Evolutionary conservation across 2,797 vertebrate genomes (phyloP).

Genomic region (Darevskia mixta): DNA sequence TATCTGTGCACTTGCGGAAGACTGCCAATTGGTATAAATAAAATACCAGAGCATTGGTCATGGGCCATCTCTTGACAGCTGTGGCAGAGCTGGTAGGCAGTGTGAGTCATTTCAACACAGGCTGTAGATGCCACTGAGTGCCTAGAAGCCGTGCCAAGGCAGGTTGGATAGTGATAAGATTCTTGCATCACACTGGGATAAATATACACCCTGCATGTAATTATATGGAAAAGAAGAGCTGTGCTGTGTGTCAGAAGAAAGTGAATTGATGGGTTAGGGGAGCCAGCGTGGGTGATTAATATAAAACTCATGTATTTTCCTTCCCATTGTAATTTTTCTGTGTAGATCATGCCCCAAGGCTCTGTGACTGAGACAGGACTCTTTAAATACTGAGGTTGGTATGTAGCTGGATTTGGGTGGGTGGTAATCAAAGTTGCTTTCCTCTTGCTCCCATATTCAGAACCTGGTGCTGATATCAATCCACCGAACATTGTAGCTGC

Average conservation of each 20-base stretch:
- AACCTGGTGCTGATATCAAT: neutral
- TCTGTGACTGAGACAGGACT: neutral
- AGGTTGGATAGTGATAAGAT: neutral
- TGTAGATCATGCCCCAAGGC: neutral
- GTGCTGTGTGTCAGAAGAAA: constrained; percentile 2
- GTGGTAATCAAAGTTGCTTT: neutral
- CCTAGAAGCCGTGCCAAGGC: neutral
- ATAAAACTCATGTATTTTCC: constrained; percentile 1
- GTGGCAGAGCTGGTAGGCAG: neutral
- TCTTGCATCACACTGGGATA: constrained; percentile 7
- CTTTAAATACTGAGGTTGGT: neutral
- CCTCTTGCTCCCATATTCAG: neutral
- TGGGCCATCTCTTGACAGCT: neutral
- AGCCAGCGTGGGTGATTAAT: neutral
- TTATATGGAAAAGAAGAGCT: neutral
- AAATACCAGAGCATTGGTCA: neutral
- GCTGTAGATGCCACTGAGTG: neutral
- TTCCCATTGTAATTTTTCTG: neutral
- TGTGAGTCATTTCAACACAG: neutral
- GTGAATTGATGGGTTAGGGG: neutral
- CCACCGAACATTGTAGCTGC: neutral
- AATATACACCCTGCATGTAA: constrained; percentile 7
- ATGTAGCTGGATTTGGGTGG: no score
- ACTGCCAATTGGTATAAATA: constrained; percentile 13
- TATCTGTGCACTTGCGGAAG: neutral